These are phyloP conservation scores for Xestia rhomboidea DNA, from an alignment of 2,888 invertebrate species.

Conservation along the genomic window DNA sequence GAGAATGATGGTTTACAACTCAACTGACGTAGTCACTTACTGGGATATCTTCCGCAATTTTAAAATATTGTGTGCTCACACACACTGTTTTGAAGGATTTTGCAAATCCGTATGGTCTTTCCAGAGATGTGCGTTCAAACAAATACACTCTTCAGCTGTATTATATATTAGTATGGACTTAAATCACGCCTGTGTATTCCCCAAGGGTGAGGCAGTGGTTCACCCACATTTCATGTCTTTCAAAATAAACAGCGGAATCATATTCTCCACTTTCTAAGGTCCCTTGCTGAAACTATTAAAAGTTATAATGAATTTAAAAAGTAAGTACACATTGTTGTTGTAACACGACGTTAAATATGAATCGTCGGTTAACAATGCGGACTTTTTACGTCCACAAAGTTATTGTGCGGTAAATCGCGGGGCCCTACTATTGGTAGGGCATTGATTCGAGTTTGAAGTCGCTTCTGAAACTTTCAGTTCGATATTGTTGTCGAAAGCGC, in stretches of 20 bases:
- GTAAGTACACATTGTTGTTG: constrained; percentile 34
- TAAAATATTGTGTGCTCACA: too few relatives aligned
- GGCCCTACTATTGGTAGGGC: constrained; percentile 23
- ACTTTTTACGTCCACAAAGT: constrained; percentile 67
- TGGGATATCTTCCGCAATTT: too few relatives aligned
- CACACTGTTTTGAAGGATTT: too few relatives aligned
- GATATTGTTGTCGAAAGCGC: not conserved
- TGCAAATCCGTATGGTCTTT: too few relatives aligned
- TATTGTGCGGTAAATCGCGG: constrained; percentile 59
- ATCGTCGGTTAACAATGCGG: constrained; percentile 68
- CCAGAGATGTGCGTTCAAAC: too few relatives aligned
- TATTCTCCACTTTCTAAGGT: constrained; percentile 10
- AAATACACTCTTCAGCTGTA: too few relatives aligned
- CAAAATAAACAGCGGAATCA: not conserved
- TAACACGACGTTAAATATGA: constrained; percentile 66
- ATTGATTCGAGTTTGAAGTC: not conserved
- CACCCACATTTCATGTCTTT: not conserved
- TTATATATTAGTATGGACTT: not conserved
- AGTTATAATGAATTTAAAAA: constrained; percentile 43
- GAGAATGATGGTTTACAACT: too few relatives aligned
- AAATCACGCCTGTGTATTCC: not conserved
- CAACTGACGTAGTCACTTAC: too few relatives aligned
- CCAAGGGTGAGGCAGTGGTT: not conserved
- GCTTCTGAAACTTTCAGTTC: not conserved
- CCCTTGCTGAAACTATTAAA: constrained; percentile 35